phyloP scores from a whole-genome alignment of 2,888 invertebrate species.

The Cetonia aurata region DNA sequence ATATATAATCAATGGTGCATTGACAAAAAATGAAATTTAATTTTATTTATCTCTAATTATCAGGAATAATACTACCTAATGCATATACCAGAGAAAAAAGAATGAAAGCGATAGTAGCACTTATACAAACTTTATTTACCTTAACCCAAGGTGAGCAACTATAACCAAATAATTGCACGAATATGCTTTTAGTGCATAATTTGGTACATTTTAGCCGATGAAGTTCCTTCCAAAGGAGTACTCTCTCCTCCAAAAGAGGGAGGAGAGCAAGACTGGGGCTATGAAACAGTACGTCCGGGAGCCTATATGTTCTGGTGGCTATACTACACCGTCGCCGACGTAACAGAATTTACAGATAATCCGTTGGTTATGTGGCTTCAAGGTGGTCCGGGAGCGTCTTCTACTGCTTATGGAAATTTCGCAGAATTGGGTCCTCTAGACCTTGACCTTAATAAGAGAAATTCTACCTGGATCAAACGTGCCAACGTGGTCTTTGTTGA shows the following conservation, averaged over 20 bases:
- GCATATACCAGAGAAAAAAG: conserved; percentile 1
- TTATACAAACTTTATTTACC: conserved; percentile 27
- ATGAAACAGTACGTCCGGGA: conserved; percentile 77
- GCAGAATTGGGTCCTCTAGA: conserved; percentile 82
- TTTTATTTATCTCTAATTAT: too few relatives aligned
- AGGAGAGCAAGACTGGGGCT: conserved; percentile 81
- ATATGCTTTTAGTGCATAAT: too few relatives aligned
- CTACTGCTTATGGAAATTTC: conserved; percentile 82
- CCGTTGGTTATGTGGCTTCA: conserved; percentile 91
- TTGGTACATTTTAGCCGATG: conserved; percentile 49
- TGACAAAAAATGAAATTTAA: too few relatives aligned
- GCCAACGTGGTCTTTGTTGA: conserved; percentile 88
- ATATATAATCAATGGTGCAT: too few relatives aligned
- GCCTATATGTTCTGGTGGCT: conserved; percentile 93
- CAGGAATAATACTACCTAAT: too few relatives aligned
- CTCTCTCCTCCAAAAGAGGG: too few relatives aligned
- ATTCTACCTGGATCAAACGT: conserved; percentile 82
- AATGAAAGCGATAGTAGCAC: conserved; percentile 35
- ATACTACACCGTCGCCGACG: conserved; percentile 76
- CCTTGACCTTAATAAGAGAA: conserved; percentile 75
- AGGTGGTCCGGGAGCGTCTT: conserved; percentile 82
- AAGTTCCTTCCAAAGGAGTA: conserved; percentile 71
- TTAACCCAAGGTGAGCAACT: conserved; percentile 36
- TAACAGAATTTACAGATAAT: conserved; percentile 70
- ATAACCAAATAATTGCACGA: not conserved